phyloP scores from a whole-genome alignment of 2,797 vertebrate species.

The Tangara arthus region DNA sequence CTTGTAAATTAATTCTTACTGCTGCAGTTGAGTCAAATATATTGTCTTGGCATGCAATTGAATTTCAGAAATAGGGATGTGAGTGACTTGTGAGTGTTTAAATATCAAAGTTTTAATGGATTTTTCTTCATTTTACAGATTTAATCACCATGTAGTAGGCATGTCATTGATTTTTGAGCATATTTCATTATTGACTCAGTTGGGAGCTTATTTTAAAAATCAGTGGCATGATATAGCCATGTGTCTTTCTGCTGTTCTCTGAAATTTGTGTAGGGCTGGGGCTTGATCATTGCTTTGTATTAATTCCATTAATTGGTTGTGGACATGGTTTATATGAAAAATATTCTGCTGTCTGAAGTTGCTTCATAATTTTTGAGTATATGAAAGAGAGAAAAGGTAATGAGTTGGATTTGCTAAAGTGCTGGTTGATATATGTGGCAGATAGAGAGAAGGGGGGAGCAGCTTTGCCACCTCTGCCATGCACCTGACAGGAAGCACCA shows the following conservation, averaged over 20 bases:
- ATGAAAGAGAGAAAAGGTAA: background rate
- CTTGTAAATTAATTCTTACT: background rate
- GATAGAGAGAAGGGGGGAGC: background rate
- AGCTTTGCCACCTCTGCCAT: background rate
- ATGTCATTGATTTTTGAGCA: constrained; percentile 33
- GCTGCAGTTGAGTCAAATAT: background rate
- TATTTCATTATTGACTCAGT: constrained; percentile 38
- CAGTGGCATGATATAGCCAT: background rate
- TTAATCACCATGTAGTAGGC: background rate
- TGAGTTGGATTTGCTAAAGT: background rate
- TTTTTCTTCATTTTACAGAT: constrained; percentile 43
- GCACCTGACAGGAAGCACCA: background rate
- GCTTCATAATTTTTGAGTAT: background rate
- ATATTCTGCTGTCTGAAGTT: background rate
- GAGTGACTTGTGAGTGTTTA: background rate
- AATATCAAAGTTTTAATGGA: constrained; percentile 35
- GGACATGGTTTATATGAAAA: background rate
- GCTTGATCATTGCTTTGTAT: background rate
- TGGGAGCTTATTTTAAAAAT: constrained; percentile 25
- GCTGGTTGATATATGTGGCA: background rate
- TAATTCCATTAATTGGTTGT: background rate
- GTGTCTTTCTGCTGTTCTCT: background rate
- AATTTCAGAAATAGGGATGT: constrained; percentile 6
- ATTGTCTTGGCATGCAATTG: background rate
- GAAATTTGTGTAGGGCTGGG: background rate